These are phyloP conservation scores for Elaphurus davidianus DNA, from an alignment of 2,113 vertebrate genomes.

Conservation along the genomic window DNA sequence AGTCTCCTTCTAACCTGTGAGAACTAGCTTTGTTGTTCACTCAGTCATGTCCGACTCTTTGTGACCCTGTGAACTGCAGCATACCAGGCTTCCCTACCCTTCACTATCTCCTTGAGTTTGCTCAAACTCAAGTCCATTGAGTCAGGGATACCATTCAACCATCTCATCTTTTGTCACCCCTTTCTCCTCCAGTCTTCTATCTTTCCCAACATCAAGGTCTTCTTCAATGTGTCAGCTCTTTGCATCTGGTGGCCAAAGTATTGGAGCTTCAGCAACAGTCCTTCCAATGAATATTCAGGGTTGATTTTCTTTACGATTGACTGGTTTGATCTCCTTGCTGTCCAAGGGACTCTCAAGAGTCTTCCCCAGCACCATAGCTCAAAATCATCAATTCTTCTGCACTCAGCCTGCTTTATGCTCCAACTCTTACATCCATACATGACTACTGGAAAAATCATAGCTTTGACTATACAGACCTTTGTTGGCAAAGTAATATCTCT, in stretches of 20 bases:
- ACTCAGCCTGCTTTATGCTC: neutral
- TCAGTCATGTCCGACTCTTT: neutral
- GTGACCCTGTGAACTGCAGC: rapidly evolving
- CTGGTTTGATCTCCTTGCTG: neutral
- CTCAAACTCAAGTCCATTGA: neutral
- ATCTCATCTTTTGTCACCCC: neutral
- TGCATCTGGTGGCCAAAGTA: neutral
- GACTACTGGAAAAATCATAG: neutral
- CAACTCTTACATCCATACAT: neutral
- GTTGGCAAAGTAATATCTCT: neutral
- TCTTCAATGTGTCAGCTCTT: neutral
- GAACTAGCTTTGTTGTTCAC: neutral
- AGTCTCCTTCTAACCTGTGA: neutral
- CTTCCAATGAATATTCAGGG: neutral
- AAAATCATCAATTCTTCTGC: neutral
- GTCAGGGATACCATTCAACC: neutral
- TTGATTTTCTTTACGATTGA: neutral
- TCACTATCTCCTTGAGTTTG: neutral
- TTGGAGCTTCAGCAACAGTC: neutral
- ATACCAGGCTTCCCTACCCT: neutral
- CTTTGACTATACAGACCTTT: neutral
- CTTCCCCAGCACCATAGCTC: neutral
- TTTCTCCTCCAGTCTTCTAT: neutral
- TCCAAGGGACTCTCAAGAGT: neutral
- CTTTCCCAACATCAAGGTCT: neutral